Conservation (phyloP, 1,140 invertebrate genomes). For the Chironomus striatipennis region DNA sequence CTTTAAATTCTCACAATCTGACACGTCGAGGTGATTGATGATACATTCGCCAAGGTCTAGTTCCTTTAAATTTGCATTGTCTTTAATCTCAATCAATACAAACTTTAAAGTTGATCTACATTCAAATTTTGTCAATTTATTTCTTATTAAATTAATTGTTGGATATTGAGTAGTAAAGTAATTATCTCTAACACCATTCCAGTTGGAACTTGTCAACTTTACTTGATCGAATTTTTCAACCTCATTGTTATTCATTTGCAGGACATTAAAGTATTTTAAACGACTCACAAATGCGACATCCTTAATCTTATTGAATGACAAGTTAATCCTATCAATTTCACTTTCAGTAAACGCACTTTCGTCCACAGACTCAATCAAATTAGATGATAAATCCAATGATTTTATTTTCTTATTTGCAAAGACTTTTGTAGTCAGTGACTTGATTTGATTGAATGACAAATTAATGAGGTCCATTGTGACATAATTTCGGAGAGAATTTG, state of each 20-base stretch:
- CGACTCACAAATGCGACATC: background rate
- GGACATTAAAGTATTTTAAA: background rate
- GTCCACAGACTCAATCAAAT: background rate
- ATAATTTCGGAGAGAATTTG: background rate
- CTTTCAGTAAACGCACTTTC: background rate
- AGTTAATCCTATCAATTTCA: background rate
- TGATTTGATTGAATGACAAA: background rate
- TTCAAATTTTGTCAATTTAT: background rate
- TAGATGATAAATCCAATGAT: background rate
- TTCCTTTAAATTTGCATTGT: background rate
- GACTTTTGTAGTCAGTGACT: background rate
- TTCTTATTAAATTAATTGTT: background rate
- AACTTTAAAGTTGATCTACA: background rate
- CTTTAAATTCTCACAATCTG: background rate
- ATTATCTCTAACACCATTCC: background rate
- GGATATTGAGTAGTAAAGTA: background rate
- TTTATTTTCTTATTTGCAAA: background rate
- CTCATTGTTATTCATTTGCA: background rate
- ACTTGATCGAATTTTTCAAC: background rate
- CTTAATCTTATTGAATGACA: constrained; percentile 6
- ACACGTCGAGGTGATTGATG: background rate
- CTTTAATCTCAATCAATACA: background rate
- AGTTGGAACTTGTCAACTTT: background rate
- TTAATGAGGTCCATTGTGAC: background rate
- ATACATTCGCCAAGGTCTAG: background rate